Conservation (phyloP, 2,888 invertebrate genomes). For the Dioctria rufipes region DNA sequence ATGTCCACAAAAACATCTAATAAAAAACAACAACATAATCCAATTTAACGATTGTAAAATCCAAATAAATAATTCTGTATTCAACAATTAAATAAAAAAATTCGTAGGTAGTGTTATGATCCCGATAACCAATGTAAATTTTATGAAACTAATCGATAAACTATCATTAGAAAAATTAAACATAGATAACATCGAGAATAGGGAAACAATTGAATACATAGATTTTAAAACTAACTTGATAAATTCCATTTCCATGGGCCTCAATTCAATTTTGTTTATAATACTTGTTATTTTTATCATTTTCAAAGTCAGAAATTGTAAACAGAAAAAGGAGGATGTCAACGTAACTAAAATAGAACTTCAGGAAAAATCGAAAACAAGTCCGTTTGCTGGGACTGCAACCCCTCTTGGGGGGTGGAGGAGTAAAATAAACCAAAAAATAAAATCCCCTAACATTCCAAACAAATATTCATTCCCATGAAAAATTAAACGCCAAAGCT, state of each 20-base stretch:
- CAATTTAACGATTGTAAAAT: constrained; percentile 7
- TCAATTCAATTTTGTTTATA: too few relatives aligned
- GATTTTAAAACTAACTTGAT: background rate
- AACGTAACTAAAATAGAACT: too few relatives aligned
- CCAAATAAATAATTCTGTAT: background rate
- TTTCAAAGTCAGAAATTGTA: too few relatives aligned
- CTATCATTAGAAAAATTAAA: background rate
- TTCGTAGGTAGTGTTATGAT: background rate
- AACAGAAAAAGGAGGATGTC: too few relatives aligned
- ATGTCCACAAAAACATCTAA: background rate
- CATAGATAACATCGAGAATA: background rate
- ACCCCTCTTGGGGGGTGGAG: too few relatives aligned
- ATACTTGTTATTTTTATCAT: too few relatives aligned
- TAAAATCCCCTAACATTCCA: too few relatives aligned
- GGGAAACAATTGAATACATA: background rate
- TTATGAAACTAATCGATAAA: background rate
- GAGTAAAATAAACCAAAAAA: too few relatives aligned
- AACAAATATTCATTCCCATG: too few relatives aligned
- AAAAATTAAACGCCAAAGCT: too few relatives aligned
- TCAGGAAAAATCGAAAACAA: too few relatives aligned
- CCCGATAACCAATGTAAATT: background rate
- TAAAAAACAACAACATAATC: constrained; percentile 9
- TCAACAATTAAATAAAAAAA: background rate
- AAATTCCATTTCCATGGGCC: background rate
- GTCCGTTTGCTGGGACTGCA: too few relatives aligned